Conservation (phyloP, 2,113 vertebrate species). For the Rafetus swinhoei region DNA sequence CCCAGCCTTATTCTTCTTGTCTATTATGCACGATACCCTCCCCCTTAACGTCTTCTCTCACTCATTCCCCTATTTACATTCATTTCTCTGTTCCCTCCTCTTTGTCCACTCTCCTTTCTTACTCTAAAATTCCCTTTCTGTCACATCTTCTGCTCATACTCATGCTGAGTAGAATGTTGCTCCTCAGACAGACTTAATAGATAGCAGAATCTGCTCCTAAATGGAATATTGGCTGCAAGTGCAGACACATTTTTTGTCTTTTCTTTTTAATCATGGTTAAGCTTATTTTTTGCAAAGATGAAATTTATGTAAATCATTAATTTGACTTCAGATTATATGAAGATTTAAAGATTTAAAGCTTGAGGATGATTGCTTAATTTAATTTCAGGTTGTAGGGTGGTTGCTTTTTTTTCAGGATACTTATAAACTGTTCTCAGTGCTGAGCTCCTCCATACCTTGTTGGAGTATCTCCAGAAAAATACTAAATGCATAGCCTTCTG, state of each 20-base stretch:
- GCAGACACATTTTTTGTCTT: not conserved
- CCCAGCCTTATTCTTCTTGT: not conserved
- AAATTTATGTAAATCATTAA: not conserved
- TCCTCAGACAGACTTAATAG: not conserved
- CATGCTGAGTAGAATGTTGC: not conserved
- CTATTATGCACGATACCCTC: slow-evolving; percentile 1
- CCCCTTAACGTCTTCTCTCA: slow-evolving; percentile 8
- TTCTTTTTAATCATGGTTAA: not conserved
- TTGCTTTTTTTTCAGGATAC: slow-evolving; percentile 22
- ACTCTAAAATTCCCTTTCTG: slow-evolving; percentile 9
- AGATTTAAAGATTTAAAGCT: not conserved
- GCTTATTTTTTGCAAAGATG: not conserved
- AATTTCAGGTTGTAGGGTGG: not conserved
- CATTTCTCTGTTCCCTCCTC: not conserved
- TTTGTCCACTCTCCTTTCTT: slow-evolving; percentile 17
- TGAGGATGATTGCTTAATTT: slow-evolving; percentile 26
- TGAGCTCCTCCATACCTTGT: not conserved
- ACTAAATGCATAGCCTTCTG: not conserved
- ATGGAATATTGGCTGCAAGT: not conserved
- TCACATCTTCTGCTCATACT: not conserved
- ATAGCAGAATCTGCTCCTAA: not conserved
- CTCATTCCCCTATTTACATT: not conserved
- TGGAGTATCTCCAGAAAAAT: not conserved
- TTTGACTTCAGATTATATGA: slow-evolving; percentile 6
- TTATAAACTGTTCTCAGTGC: not conserved